Evolutionary conservation across 1,140 invertebrate genomes (phyloP).

Genomic region (Drosophila persimilis): DNA sequence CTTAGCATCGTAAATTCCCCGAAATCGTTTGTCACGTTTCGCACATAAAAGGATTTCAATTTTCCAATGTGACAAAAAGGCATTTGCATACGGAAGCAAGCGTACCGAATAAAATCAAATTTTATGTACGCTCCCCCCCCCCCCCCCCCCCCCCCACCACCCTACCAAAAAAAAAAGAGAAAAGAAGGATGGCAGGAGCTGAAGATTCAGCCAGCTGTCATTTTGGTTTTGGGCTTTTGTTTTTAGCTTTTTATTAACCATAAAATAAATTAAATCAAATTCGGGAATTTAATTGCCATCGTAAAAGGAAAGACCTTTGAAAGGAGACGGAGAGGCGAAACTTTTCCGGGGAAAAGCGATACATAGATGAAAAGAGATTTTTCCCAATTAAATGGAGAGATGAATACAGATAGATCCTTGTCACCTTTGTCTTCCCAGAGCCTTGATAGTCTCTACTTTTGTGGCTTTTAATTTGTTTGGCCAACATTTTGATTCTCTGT

Average conservation of each 20-base stretch:
- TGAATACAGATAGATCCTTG: conserved; percentile 7
- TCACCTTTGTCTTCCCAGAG: not conserved
- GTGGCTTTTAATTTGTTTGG: conserved; percentile 4
- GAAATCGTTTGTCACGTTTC: conserved; percentile 76
- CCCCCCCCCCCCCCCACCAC: not conserved
- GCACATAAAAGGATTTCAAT: conserved; percentile 80
- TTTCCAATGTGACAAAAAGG: conserved; percentile 75
- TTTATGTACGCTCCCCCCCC: conserved; percentile 48
- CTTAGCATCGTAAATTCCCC: conserved; percentile 55
- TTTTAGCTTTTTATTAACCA: conserved; percentile 72
- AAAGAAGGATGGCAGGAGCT: not conserved
- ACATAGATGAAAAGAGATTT: conserved; percentile 5
- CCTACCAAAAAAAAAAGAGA: conserved; percentile 1
- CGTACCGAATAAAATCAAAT: conserved; percentile 70
- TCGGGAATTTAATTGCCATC: conserved; percentile 75
- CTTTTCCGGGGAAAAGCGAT: conserved; percentile 1
- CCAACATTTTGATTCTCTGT: conserved; percentile 30
- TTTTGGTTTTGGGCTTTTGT: conserved; percentile 47
- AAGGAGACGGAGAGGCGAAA: conserved; percentile 19
- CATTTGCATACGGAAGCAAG: conserved; percentile 65
- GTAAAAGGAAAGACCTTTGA: conserved; percentile 62
- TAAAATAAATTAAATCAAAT: conserved; percentile 81
- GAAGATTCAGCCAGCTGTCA: conserved; percentile 38
- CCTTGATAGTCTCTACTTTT: not conserved
- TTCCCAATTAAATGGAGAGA: not conserved